phyloP scores from a whole-genome alignment of 1,140 invertebrate species.

The Apis dorsata region DNA sequence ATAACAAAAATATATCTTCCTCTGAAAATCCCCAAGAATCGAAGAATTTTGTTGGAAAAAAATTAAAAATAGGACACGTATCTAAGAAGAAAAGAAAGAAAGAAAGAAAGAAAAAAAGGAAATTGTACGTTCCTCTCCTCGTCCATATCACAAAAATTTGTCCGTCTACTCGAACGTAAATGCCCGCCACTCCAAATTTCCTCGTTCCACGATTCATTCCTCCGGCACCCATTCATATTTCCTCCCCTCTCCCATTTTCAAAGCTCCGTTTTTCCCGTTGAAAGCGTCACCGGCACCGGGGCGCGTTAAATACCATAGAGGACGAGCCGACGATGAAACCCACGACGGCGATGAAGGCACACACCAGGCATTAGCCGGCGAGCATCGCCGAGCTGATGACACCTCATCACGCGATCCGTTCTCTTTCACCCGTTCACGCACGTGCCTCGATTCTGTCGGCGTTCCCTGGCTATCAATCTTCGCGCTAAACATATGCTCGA shows the following conservation, averaged over 20 bases:
- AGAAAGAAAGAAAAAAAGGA: not conserved
- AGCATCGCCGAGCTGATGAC: conserved; percentile 16
- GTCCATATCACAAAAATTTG: not conserved
- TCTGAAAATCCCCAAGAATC: too few relatives aligned
- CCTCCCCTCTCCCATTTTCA: not conserved
- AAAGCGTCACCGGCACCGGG: conserved; percentile 12
- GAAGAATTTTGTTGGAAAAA: not conserved
- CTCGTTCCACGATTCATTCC: conserved; percentile 1
- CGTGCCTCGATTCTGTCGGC: not conserved
- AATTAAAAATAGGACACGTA: not conserved
- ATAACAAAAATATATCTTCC: too few relatives aligned
- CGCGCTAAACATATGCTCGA: conserved; percentile 24
- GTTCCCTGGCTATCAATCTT: not conserved
- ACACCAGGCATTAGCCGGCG: not conserved
- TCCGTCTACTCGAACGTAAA: conserved; percentile 14
- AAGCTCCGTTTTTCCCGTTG: conserved; percentile 16
- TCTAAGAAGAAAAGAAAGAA: not conserved
- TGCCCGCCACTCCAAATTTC: conserved; percentile 9
- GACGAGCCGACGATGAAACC: not conserved
- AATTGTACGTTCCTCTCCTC: not conserved
- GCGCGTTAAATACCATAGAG: conserved; percentile 26
- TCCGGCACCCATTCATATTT: conserved; percentile 8
- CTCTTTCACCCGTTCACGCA: conserved; percentile 1
- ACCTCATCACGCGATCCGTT: conserved; percentile 31
- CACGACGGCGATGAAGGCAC: not conserved